Base-by-base conservation (phyloP, 2,797 vertebrate species). In the Helicolenus hilgendorfi region DNA sequence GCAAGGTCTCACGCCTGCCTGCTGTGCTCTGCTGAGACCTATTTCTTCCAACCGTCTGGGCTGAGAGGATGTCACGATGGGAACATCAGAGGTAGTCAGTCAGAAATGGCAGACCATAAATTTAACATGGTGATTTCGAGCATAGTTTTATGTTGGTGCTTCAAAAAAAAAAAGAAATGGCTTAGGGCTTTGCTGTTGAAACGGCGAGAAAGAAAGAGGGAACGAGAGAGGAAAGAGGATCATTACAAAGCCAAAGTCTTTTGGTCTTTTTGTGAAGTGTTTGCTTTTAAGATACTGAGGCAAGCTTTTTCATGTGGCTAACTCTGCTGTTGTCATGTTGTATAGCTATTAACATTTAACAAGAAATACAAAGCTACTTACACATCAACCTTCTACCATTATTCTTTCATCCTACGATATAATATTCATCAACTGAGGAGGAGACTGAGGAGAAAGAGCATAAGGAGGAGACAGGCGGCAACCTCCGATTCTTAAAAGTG, bases 101-200 rank as follows among this genome's bases (percentile, higher is more conserved):
- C 90, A 93, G 86, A 84, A 88, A 76, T 84, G 89, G 74, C 84
- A 84, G 82, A 69, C 62, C 59, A 91, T 90, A 68, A 88, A 93
- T 92, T 92, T 83, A 87, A 84, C 73, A 93, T 85, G 84, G 67
- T 14, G 70, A 84, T 69, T 89, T 84, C 5, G 59, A 88, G 82
- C 84, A 58, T 56, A 82, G 72, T 79, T 91, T 91, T 85, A 79
- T 74, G 83, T 75, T 72, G 69, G 69, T 38, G n/a, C 83, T 87
- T 89, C 26, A 89, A 56, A 49, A 31, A 31, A 53, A 60, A 64
- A 49, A 76, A 33, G 65, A 79, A 36, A 78, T 38, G 11, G 59
- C 84, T 86, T n/a, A n/a, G 38, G 77, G 82, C 70, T 86, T 76
- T 76, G 84, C 87, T 89, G 89, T 87, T 67, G 83, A 88, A 88